These are phyloP conservation scores for Hycleus cichorii DNA, from an alignment of 1,140 invertebrate genomes.

Conservation along the genomic window DNA sequence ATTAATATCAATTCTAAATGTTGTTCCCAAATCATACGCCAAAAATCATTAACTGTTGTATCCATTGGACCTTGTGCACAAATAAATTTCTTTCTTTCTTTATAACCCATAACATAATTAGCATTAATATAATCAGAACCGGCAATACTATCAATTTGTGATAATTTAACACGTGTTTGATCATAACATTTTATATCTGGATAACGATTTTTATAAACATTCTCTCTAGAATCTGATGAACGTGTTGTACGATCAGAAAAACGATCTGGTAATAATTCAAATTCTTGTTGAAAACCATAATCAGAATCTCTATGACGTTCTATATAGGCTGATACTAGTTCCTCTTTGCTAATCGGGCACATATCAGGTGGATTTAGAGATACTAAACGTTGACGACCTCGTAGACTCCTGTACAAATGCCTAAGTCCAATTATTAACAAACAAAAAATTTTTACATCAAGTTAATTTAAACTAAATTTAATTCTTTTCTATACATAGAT, in stretches of 20 bases:
- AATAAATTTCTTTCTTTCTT: conserved; percentile 88
- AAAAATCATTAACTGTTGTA: conserved; percentile 89
- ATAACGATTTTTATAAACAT: conserved; percentile 79
- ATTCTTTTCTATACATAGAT: not conserved
- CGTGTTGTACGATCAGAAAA: conserved; percentile 80
- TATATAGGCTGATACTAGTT: conserved; percentile 65
- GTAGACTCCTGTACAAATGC: conserved; percentile 52
- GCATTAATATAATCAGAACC: conserved; percentile 91
- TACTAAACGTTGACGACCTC: conserved; percentile 59
- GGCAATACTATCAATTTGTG: conserved; percentile 64
- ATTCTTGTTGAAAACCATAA: conserved; percentile 82
- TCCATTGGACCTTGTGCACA: conserved; percentile 92
- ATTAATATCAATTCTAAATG: conserved; percentile 86
- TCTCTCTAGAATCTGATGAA: conserved; percentile 81
- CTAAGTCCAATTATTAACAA: conserved; percentile 35
- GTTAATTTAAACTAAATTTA: conserved; percentile 4
- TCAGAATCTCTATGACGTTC: conserved; percentile 79
- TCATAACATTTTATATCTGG: conserved; percentile 89
- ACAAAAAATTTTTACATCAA: conserved; percentile 10
- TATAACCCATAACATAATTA: conserved; percentile 85
- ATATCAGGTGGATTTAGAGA: conserved; percentile 65
- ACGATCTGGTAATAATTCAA: conserved; percentile 76
- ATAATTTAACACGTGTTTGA: conserved; percentile 79
- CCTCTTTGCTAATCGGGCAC: conserved; percentile 64
- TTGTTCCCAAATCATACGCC: conserved; percentile 97